Base-by-base conservation (phyloP, 2,797 vertebrate genomes). In the Astyanax mexicanus region DNA sequence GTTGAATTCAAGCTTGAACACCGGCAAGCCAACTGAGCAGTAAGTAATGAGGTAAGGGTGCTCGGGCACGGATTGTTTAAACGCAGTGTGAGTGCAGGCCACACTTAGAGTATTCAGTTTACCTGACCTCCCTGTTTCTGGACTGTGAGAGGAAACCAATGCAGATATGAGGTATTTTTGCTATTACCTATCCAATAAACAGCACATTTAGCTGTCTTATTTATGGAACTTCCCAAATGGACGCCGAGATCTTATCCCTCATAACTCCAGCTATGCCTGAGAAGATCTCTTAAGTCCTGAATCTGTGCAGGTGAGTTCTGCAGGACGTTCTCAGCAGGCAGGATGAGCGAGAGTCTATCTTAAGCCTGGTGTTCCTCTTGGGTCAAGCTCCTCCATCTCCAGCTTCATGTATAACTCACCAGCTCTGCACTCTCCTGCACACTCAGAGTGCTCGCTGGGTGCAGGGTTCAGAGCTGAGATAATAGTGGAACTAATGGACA, bases 361-460 rank as follows among this genome's bases (percentile, higher is more conserved):
- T 27, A 3, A 9, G 25, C 29, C 17, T 19, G 12, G 9, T 49
- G 8, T 47, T 23, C 40, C 42, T 66, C 17, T 45, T 66, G 17
- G 54, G 54, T 19, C 44, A 19, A 21, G 27, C 32, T 27, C 47
- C 52, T 38, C 51, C 38, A 44, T 74, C 29, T 19, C 13, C 65
- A 27, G 17, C 44, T 25, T 32, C 49, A 40, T 40, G 27, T 57
- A 32, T 45, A 40, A 58, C 54, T 51, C 44, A 61, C 21, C 25
- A 45, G 23, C 6, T 19, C 8, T 44, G n/a, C 38, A 58, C 54
- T 32, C 27, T 57, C 5, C 23, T n/a, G n/a, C 54, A 57, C 32
- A 57, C 54, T 57, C 8, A 17, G 25, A 54, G 61, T 35, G 61
- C 35, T 74, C 27, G 51, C 52, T 73, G 27, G 45, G 49, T 49